Evolutionary conservation across 2,113 vertebrate species (phyloP), one percentile per base, ranked within the genome.

Genomic region (Gallinago undulata): DNA sequence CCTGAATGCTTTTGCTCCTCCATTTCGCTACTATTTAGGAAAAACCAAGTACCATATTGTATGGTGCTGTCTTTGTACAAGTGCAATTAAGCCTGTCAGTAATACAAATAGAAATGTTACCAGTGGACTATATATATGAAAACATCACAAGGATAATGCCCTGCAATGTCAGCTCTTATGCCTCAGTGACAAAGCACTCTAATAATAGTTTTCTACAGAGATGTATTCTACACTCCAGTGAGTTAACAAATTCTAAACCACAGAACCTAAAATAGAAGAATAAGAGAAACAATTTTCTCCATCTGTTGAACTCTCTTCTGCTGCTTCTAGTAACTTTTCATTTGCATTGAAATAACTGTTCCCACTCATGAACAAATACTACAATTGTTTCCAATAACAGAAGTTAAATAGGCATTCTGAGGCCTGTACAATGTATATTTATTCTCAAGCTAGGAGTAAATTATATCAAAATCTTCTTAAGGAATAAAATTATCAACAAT

Each of bases 191-290:
- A 94, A 93, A 97, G 55, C 50, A 84, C 88, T 96, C 66, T 94
- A 87, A 81, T 97, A 97, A 97, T 60, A 81, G 89, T 90, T 96
- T 97, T 80, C 66, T 95, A 96, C 60, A 93, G 94, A 95, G 87
- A 82, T 90, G 41, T 87, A 69, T 96, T 97, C 94, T 96, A 78
- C 64, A 86, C 83, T 92, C 77, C 93, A 97, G 55, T 87, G 89
- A 95, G 37, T 91, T 95, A 97, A 96, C 80, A 96, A 90, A 97
- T 97, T 95, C 85, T 96, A 93, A 92, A 35, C 28, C 63, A 77
- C 56, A 18, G 10, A 96, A 56, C 56, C 78, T 94, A 94, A 97
- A 96, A 95, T 18, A 94, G 75, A 94, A 90, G 56, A 97, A 88
- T 79, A 96, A 55, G 60, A 82, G 39, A 79, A 94, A 70, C 3